Conservation (phyloP, 1,140 invertebrate genomes). For the Pogonomyrmex californicus region DNA sequence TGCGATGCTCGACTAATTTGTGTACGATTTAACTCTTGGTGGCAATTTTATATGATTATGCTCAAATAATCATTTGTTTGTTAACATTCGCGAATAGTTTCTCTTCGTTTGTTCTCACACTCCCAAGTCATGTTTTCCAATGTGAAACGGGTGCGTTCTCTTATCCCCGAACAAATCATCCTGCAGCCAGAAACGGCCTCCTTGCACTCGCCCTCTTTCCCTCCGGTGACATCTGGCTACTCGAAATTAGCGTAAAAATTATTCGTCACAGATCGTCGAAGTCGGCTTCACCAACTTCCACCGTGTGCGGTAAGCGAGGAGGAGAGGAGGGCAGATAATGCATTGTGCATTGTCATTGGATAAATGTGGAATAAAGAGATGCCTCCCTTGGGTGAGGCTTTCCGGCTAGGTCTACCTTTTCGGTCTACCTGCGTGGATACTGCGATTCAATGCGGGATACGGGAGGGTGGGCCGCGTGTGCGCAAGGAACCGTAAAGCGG, state of each 20-base stretch:
- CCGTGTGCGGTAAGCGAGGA: not conserved
- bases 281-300: not conserved
- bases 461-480: conserved; percentile 46
- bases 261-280: conserved; percentile 77
- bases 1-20: too few relatives aligned
- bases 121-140: not conserved
- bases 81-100: not conserved
- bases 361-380: conserved; percentile 75
- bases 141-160: not conserved
- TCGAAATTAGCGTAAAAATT: conserved; percentile 80
- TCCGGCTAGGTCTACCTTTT: conserved; percentile 37
- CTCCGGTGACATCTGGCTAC: conserved; percentile 67
- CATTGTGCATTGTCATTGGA: conserved; percentile 74
- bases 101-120: conserved; percentile 2
- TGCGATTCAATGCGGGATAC: conserved; percentile 58
- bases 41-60: not conserved
- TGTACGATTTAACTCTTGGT: not conserved
- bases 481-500: conserved; percentile 78
- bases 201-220: not conserved
- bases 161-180: not conserved
- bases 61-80: not conserved
- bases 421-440: conserved; percentile 63
- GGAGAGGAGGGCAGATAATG: not conserved
- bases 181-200: not conserved
- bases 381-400: conserved; percentile 35